A percentile compares a stretch with the other conserved stretches of the same genome.
Evolutionary conservation across 2,113 vertebrate species (phyloP).

Genomic region (Nycticryphes semicollaris): DNA sequence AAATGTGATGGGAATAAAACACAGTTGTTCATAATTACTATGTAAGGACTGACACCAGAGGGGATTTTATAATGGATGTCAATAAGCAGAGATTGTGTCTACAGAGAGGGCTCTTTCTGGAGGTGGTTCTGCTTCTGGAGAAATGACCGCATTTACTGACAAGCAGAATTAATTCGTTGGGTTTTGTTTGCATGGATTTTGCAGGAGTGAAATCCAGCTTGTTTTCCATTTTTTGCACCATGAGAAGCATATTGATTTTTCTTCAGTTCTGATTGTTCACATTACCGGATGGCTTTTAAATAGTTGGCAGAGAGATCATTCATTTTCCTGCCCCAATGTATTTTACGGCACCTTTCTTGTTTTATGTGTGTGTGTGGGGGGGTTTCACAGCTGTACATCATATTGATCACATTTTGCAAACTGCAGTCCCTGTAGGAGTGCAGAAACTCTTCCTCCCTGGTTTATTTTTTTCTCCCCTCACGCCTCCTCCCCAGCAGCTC

Average conservation of each 20-base stretch:
- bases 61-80: not conserved
- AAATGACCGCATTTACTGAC: not conserved
- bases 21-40: not conserved
- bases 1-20: not conserved
- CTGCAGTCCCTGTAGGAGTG: not conserved
- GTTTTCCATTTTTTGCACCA: slow-evolving; percentile 65
- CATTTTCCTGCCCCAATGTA: slow-evolving; percentile 42
- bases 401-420: not conserved
- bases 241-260: slow-evolving; percentile 72
- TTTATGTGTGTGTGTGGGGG: not conserved
- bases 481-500: not conserved
- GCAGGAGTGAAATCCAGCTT: slow-evolving; percentile 62
- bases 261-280: slow-evolving; percentile 68
- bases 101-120: not conserved
- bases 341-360: not conserved
- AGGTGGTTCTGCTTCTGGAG: not conserved
- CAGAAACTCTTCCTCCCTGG: not conserved
- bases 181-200: slow-evolving; percentile 25
- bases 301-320: slow-evolving; percentile 65
- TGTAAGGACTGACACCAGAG: not conserved
- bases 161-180: slow-evolving; percentile 16
- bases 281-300: slow-evolving; percentile 73
- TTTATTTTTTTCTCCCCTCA: not conserved
- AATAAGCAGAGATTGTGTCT: not conserved
- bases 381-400: not conserved